A percentile compares a stretch with the other conserved stretches of the same genome.
Evolutionary conservation across 2,888 invertebrate genomes (phyloP).

Genomic region (Leptothorax acervorum): DNA sequence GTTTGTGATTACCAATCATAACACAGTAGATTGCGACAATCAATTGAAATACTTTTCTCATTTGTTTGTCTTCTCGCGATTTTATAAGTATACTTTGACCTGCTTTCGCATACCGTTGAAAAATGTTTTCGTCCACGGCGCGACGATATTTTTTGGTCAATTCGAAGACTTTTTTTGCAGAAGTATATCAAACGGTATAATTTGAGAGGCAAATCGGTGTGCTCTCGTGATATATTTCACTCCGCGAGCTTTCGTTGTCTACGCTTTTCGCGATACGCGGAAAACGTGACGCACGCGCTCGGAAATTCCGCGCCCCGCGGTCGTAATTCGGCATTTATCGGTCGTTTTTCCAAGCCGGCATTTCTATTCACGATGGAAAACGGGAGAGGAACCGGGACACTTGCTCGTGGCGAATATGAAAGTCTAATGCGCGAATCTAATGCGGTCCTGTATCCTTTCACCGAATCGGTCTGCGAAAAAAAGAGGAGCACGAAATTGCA

Average conservation of each 20-base stretch:
- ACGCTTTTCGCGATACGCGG: conserved; percentile 41
- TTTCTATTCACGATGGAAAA: conserved; percentile 37
- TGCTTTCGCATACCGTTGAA: conserved; percentile 32
- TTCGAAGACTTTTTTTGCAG: conserved; percentile 47
- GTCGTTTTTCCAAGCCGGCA: conserved; percentile 6
- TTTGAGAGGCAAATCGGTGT: conserved; percentile 68
- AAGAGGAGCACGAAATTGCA: neutral
- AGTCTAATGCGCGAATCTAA: conserved; percentile 62
- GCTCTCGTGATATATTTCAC: conserved; percentile 65
- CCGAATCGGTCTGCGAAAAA: conserved; percentile 16
- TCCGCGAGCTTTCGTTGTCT: conserved; percentile 35
- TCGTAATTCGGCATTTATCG: conserved; percentile 46
- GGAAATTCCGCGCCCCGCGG: conserved; percentile 8
- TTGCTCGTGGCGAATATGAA: conserved; percentile 65
- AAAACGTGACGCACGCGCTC: neutral
- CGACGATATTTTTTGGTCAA: conserved; percentile 58
- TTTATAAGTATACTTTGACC: neutral
- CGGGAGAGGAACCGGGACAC: conserved; percentile 8
- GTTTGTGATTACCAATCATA: conserved; percentile 25
- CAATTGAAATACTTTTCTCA: neutral
- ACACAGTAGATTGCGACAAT: neutral
- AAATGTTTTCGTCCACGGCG: conserved; percentile 54
- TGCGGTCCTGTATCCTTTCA: neutral
- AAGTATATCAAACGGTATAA: conserved; percentile 48
- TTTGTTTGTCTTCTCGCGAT: neutral